Evolutionary conservation across 2,888 invertebrate species (phyloP).

Genomic region (Drosophila histrio): DNA sequence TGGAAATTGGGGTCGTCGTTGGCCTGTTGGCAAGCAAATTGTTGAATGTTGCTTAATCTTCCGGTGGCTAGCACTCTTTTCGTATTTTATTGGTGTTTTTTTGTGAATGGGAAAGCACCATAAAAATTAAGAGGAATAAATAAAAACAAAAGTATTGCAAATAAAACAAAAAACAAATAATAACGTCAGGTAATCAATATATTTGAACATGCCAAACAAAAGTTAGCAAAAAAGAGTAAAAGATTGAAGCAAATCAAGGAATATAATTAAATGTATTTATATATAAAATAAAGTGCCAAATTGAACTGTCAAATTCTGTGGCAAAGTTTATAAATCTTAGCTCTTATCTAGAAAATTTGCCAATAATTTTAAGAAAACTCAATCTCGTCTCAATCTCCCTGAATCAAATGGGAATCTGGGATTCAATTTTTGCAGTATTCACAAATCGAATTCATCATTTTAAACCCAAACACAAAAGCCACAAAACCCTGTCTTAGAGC

Average conservation of each 20-base stretch:
- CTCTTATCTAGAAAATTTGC: no score
- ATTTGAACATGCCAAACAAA: neutral
- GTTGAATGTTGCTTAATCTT: slow-evolving; percentile 44
- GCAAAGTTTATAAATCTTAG: neutral
- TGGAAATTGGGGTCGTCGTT: slow-evolving; percentile 42
- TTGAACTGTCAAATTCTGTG: neutral
- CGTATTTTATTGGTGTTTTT: slow-evolving; percentile 32
- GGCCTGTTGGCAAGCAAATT: slow-evolving; percentile 43
- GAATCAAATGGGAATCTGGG: no score
- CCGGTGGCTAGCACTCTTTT: slow-evolving; percentile 36
- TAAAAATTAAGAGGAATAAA: slow-evolving; percentile 41
- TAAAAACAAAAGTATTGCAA: slow-evolving; percentile 21
- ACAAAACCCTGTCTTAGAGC: neutral
- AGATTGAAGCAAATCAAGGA: no score
- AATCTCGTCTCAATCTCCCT: no score
- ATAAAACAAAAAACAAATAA: slow-evolving; percentile 17
- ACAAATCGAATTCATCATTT: no score
- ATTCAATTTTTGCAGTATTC: no score
- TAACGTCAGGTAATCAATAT: slow-evolving; percentile 6
- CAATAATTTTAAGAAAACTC: no score
- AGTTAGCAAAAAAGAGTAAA: neutral
- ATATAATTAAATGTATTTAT: neutral
- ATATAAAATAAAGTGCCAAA: neutral
- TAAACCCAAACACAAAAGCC: no score
- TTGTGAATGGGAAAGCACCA: slow-evolving; percentile 57